These are phyloP conservation scores for Shinisaurus crocodilurus DNA, from an alignment of 2,113 vertebrate species.

Conservation along the genomic window DNA sequence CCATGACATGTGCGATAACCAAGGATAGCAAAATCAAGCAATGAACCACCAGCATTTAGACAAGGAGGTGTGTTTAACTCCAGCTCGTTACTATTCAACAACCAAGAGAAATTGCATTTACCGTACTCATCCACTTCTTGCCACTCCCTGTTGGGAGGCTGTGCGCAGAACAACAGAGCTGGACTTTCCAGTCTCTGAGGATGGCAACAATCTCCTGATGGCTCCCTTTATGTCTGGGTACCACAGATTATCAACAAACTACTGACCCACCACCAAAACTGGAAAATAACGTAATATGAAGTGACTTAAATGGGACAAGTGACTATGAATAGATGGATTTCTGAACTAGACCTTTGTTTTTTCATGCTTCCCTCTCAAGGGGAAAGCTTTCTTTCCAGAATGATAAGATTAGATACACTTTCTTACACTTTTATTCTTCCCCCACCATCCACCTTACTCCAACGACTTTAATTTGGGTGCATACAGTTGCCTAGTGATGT, in stretches of 20 bases:
- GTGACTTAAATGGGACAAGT: not conserved
- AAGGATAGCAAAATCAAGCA: not conserved
- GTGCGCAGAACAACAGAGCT: not conserved
- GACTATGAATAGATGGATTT: not conserved
- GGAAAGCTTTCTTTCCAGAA: conserved; percentile 26
- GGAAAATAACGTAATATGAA: not conserved
- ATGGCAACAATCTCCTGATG: not conserved
- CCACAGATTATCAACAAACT: not conserved
- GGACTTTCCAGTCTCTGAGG: not conserved
- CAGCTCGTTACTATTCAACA: not conserved
- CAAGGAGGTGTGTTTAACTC: not conserved
- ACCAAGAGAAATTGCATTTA: not conserved
- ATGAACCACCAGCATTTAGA: not conserved
- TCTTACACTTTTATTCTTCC: not conserved
- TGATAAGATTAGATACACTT: conserved; percentile 59
- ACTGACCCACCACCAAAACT: not conserved
- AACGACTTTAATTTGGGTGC: conserved; percentile 49
- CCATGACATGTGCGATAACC: not conserved
- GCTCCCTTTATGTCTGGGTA: not conserved
- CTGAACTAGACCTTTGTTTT: not conserved
- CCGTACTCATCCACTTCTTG: not conserved
- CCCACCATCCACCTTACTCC: conserved; percentile 29
- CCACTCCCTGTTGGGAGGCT: no score
- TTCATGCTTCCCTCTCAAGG: conserved; percentile 35
- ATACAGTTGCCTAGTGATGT: conserved; percentile 53